Evolutionary conservation across 2,113 vertebrate genomes (phyloP).

Genomic region (Perca schrenkii): DNA sequence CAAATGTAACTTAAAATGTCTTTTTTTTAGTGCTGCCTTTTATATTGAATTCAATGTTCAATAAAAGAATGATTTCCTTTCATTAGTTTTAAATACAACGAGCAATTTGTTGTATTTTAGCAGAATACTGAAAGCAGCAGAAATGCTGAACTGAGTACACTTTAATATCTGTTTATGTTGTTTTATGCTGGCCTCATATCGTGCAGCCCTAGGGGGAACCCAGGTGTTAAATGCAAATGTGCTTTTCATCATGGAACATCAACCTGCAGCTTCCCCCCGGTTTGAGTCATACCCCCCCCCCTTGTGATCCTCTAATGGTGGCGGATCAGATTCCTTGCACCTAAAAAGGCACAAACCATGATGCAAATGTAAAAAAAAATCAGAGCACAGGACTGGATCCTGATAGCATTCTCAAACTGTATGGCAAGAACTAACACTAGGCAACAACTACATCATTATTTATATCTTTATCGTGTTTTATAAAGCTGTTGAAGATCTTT

Average conservation of each 20-base stretch:
- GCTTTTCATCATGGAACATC: constrained; percentile 4
- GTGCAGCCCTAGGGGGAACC: background rate
- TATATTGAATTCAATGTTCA: no score
- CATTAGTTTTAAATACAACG: no score
- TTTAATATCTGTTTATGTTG: no score
- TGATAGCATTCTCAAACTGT: background rate
- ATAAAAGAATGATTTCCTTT: no score
- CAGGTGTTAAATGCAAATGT: background rate
- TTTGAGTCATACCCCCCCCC: no score
- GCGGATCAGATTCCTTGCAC: constrained; percentile 25
- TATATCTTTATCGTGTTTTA: background rate
- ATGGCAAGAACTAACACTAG: constrained; percentile 4
- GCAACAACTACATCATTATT: background rate
- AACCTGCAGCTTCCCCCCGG: background rate
- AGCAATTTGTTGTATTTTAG: no score
- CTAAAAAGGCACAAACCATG: background rate
- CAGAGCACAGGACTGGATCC: background rate
- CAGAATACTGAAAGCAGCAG: no score
- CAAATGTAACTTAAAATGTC: no score
- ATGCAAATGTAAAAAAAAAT: constrained; percentile 34
- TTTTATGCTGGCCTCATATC: no score
- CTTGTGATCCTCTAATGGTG: constrained; percentile 16
- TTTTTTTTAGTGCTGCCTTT: no score
- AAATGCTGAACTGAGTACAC: no score
- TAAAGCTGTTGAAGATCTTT: background rate